Conservation (phyloP, 2,888 invertebrate species). For the Anagyrus pseudococci region DNA sequence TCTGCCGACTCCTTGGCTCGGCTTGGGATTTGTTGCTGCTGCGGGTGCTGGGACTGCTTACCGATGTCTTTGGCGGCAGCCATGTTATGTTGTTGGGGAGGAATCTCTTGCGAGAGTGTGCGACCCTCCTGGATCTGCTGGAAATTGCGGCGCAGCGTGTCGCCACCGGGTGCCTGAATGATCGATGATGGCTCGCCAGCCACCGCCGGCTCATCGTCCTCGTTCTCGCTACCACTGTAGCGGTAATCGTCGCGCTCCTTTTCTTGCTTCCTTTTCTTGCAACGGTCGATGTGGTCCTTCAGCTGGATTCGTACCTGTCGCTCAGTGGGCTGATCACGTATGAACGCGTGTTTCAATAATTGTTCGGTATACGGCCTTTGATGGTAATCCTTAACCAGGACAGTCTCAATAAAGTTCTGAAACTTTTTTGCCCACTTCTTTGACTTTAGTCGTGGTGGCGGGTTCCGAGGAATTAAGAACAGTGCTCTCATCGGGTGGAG, state of each 20-base stretch:
- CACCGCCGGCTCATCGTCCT: slow-evolving; percentile 90
- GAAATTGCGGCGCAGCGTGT: slow-evolving; percentile 96
- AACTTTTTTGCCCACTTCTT: slow-evolving; percentile 99
- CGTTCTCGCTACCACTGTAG: slow-evolving; percentile 96
- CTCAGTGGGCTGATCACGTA: slow-evolving; percentile 98
- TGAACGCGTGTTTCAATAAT: slow-evolving; percentile 95
- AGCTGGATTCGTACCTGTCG: slow-evolving; percentile 97
- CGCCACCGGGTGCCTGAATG: slow-evolving; percentile 88
- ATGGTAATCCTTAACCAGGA: slow-evolving; percentile 98
- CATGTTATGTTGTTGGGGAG: slow-evolving; percentile 47
- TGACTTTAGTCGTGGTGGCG: slow-evolving; percentile 95
- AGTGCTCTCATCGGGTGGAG: slow-evolving; percentile 97
- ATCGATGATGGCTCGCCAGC: slow-evolving; percentile 96
- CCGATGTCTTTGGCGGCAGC: slow-evolving; percentile 49
- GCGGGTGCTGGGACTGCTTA: slow-evolving; percentile 40
- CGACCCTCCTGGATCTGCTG: slow-evolving; percentile 93
- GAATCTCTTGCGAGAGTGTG: slow-evolving; percentile 67
- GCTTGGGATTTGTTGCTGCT: slow-evolving; percentile 30
- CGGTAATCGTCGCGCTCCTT: slow-evolving; percentile 70
- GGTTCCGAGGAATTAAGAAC: slow-evolving; percentile 97
- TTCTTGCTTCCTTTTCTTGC: slow-evolving; percentile 93
- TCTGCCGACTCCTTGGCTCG: slow-evolving; percentile 65
- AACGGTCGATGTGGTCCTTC: slow-evolving; percentile 98
- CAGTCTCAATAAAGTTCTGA: slow-evolving; percentile 97
- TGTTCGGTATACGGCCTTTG: slow-evolving; percentile 98